These are phyloP conservation scores for Cantharis rufa DNA, from an alignment of 2,888 invertebrate genomes.

Conservation along the genomic window DNA sequence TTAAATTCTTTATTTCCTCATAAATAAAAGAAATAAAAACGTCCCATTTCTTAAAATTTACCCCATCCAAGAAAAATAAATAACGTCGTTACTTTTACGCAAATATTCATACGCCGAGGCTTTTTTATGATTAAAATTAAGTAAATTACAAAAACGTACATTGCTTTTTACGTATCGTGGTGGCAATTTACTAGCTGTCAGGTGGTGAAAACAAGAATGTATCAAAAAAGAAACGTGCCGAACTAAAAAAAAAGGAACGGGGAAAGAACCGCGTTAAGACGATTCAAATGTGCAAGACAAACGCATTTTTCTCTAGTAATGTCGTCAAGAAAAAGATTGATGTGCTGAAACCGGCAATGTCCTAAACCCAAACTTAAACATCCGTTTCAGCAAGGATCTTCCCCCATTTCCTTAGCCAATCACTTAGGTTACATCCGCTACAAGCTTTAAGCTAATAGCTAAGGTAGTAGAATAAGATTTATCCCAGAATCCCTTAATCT, in stretches of 20 bases:
- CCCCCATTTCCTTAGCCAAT: conserved; percentile 22
- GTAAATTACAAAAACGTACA: not conserved
- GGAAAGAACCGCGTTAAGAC: not conserved
- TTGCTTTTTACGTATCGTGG: not conserved
- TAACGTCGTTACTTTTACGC: not conserved
- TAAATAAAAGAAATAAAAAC: not conserved
- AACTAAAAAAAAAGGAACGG: not conserved
- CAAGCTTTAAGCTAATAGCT: not conserved
- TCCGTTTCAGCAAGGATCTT: conserved; percentile 16
- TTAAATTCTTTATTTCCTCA: conserved; percentile 1
- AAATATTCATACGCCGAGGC: not conserved
- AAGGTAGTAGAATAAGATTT: not conserved
- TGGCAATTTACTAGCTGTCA: not conserved
- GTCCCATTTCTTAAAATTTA: conserved; percentile 1
- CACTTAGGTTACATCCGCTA: conserved; percentile 18
- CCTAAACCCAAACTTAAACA: conserved; percentile 22
- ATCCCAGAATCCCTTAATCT: not conserved
- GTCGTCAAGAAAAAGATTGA: conserved; percentile 23
- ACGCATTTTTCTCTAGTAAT: conserved; percentile 16
- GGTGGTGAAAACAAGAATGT: not conserved
- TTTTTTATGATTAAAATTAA: not conserved
- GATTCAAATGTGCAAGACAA: conserved; percentile 12
- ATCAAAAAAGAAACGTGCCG: not conserved
- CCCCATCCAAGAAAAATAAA: not conserved
- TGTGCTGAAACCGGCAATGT: conserved; percentile 13